Evolutionary conservation across 2,797 vertebrate genomes (phyloP).

Genomic region (Podarcis siculus): DNA sequence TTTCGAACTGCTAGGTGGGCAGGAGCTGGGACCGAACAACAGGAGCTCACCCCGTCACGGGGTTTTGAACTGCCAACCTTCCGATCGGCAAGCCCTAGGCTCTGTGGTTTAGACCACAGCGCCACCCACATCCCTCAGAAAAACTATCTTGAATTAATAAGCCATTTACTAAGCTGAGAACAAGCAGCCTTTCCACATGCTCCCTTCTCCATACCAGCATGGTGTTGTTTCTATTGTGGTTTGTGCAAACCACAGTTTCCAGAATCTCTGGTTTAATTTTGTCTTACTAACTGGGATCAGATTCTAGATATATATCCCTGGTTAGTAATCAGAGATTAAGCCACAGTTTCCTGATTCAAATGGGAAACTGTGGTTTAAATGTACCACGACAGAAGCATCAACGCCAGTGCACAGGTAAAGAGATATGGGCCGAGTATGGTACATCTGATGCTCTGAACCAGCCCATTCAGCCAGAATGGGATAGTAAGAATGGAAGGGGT

Average conservation of each 20-base stretch:
- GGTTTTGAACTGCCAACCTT: too few species aligned
- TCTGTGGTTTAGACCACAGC: too few species aligned
- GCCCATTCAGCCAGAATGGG: not conserved
- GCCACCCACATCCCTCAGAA: too few species aligned
- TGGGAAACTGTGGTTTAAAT: not conserved
- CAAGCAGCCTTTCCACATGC: too few species aligned
- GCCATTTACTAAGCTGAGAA: too few species aligned
- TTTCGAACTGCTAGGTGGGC: too few species aligned
- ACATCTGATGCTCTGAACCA: not conserved
- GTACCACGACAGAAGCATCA: not conserved
- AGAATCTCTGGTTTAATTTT: not conserved
- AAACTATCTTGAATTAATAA: too few species aligned
- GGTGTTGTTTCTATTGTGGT: not conserved
- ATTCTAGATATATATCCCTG: too few species aligned
- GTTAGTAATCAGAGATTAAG: not conserved
- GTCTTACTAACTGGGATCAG: not conserved
- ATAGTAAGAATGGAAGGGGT: not conserved
- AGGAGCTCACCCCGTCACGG: too few species aligned
- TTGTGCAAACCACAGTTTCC: not conserved
- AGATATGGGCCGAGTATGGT: not conserved
- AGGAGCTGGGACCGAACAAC: too few species aligned
- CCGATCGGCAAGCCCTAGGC: too few species aligned
- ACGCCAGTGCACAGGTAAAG: not conserved
- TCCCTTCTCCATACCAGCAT: not conserved
- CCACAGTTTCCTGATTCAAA: not conserved